phyloP scores from a whole-genome alignment of 2,797 vertebrate species.

The Sparidentex hasta region DNA sequence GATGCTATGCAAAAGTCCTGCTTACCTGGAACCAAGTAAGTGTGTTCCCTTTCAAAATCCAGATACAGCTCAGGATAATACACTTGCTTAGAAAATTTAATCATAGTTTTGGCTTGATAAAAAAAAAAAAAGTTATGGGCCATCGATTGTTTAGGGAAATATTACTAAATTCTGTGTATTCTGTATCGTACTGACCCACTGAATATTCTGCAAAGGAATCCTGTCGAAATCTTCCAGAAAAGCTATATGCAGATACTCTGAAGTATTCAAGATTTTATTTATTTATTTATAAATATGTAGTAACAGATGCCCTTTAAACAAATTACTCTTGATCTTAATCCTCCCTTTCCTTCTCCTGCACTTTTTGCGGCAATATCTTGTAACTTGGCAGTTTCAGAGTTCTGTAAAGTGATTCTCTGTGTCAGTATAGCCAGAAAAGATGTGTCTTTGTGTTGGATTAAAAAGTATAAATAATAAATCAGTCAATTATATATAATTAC shows the following conservation, averaged over 20 bases:
- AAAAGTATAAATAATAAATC: neutral
- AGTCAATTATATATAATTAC: neutral
- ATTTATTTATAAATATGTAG: too few species aligned
- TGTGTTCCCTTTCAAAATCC: constrained; percentile 38
- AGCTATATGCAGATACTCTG: neutral
- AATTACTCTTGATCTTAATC: constrained; percentile 49
- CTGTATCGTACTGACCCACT: neutral
- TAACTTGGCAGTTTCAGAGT: neutral
- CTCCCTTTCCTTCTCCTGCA: constrained; percentile 8
- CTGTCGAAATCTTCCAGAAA: neutral
- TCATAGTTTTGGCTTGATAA: neutral
- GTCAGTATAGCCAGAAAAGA: neutral
- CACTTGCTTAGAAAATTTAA: neutral
- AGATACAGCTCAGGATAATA: neutral
- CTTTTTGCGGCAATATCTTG: constrained; percentile 2
- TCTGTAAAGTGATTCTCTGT: neutral
- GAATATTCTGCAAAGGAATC: neutral
- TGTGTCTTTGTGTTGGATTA: neutral
- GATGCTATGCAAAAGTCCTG: constrained; percentile 99
- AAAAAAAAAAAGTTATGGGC: neutral
- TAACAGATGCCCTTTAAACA: constrained; percentile 31
- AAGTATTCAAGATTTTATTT: constrained; percentile 4
- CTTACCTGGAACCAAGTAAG: constrained; percentile 94
- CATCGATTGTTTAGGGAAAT: neutral
- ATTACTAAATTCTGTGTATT: neutral